phyloP scores from a whole-genome alignment of 2,888 invertebrate genomes.

The Agrotis exclamationis region DNA sequence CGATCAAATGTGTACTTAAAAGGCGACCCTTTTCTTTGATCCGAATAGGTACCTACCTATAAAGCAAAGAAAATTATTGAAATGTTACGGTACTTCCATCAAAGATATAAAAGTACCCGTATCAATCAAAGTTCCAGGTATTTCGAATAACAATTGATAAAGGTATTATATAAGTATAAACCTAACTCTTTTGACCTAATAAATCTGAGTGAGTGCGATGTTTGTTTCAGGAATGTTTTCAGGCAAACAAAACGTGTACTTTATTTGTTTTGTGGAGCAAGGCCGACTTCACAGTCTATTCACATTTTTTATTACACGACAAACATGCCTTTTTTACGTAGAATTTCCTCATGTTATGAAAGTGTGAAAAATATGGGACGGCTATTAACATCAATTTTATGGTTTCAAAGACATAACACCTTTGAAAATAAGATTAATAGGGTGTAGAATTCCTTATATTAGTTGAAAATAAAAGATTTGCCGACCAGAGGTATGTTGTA shows the following conservation, averaged over 20 bases:
- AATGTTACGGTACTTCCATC: background rate
- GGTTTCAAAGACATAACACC: background rate
- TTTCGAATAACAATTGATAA: background rate
- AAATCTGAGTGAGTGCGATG: slow-evolving; percentile 24
- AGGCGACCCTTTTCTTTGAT: too few relatives aligned
- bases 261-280: slow-evolving; percentile 37
- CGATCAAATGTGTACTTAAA: too few relatives aligned
- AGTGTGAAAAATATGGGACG: background rate
- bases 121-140: background rate
- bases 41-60: too few relatives aligned
- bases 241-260: slow-evolving; percentile 26
- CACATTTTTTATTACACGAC: slow-evolving; percentile 25
- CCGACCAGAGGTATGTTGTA: background rate
- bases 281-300: slow-evolving; percentile 12
- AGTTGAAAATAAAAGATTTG: background rate
- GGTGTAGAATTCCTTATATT: background rate
- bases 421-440: background rate
- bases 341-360: background rate
- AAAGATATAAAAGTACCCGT: background rate
- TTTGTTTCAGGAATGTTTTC: slow-evolving; percentile 34
- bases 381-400: background rate
- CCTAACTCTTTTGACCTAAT: slow-evolving; percentile 26
- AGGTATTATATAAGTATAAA: background rate
- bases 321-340: slow-evolving; percentile 12
- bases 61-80: too few relatives aligned